phyloP scores from a whole-genome alignment of 1,140 invertebrate genomes.

The Gyrodactylus salaris region DNA sequence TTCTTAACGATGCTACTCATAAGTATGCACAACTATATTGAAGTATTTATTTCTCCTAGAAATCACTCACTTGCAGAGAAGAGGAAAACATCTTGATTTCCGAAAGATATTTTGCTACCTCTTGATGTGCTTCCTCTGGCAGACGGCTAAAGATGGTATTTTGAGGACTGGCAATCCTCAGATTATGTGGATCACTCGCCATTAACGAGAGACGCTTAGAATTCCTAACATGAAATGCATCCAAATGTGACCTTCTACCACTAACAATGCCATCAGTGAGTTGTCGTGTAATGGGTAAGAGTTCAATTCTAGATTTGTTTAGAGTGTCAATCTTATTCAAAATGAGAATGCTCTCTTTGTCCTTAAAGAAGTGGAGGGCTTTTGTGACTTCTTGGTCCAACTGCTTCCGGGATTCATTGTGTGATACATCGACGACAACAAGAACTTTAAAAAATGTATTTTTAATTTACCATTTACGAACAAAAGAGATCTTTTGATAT shows the following conservation, averaged over 20 bases:
- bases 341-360: conserved; percentile 38
- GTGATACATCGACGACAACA: conserved; percentile 45
- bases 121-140: not conserved
- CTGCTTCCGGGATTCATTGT: conserved; percentile 29
- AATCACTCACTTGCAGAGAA: too few relatives aligned
- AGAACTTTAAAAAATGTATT: conserved; percentile 1
- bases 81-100: too few relatives aligned
- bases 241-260: conserved; percentile 9
- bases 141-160: not conserved
- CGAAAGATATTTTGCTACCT: not conserved
- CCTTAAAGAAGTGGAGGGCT: conserved; percentile 28
- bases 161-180: not conserved
- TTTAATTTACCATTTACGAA: too few relatives aligned
- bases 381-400: conserved; percentile 34
- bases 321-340: conserved; percentile 40
- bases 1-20: too few relatives aligned
- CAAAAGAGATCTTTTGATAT: too few relatives aligned
- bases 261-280: conserved; percentile 30
- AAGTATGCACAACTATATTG: too few relatives aligned
- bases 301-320: conserved; percentile 22
- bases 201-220: not conserved
- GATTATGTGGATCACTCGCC: not conserved
- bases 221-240: not conserved
- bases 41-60: too few relatives aligned
- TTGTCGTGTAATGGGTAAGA: conserved; percentile 32